Conservation (phyloP, 2,797 vertebrate species). For the Streptopelia turtur region DNA sequence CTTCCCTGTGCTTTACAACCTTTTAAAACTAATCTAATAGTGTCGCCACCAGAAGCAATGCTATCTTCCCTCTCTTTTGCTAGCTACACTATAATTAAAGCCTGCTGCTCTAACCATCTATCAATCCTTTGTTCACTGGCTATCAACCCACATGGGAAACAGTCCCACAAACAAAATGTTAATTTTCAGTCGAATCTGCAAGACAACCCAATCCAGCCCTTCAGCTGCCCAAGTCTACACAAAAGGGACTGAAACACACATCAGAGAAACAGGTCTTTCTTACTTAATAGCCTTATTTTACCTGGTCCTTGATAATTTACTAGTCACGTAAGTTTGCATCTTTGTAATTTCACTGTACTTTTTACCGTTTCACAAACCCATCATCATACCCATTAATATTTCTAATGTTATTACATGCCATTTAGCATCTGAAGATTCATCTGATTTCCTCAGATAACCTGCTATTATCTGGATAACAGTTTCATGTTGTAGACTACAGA, state of each 20-base stretch:
- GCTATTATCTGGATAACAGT: not conserved
- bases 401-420: not conserved
- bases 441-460: not conserved
- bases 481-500: not conserved
- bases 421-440: not conserved
- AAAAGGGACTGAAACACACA: not conserved
- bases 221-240: not conserved
- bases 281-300: not conserved
- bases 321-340: not conserved
- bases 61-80: not conserved
- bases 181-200: not conserved
- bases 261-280: not conserved
- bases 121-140: not conserved
- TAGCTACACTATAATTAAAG: not conserved
- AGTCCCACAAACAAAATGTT: accelerated
- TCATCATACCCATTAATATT: not conserved
- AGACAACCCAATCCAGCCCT: not conserved
- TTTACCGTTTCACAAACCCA: not conserved
- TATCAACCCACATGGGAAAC: accelerated
- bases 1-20: not conserved
- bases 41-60: not conserved
- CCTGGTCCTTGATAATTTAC: not conserved
- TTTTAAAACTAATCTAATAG: not conserved
- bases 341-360: not conserved
- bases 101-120: not conserved